Evolutionary conservation across 2,888 invertebrate species (phyloP), one percentile per base, ranked within the genome.

Genomic region (Marasmarcha lunaedactyla): DNA sequence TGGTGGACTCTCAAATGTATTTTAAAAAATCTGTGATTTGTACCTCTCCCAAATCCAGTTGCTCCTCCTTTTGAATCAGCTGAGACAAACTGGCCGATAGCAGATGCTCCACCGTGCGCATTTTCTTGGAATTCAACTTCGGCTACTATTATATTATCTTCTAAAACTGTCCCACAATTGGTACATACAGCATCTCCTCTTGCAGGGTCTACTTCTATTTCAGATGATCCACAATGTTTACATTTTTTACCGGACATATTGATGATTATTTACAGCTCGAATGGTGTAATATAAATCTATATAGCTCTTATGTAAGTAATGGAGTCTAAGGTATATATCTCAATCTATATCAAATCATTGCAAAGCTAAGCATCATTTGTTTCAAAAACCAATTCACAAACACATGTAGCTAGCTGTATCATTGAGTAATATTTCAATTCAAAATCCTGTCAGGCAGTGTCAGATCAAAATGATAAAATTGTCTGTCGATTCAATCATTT

Each of bases 91-190:
- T 96, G 96, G 15, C 98, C 98, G 47, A 97, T 89, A 11, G 95
- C 94, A 43, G 91, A 90, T 37, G 90, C 88, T 7, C 92, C 93
- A 15, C 98, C 98, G 61, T 91, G 91, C 6, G 93, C 89, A 62
- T 92, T 91, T 68, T 99, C 98, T 70, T 95, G 94, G 63, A 98
- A 99, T 69, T 97, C 95, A 33, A 98, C 91, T 70, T 98, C 98
- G 1, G 95, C 93, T 14, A 99, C 97, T 60, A 99, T 98, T 40
- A 96, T 91, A 57, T 94, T 95, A 61, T 98, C 97, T 67, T 98
- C 98, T 11, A 99, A 79, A 1, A 99, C 98, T 5, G 94, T 91
- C 15, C 98, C 99, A 78, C 99, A 99, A 61, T 90, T 91, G 15
- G 94, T 97, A 70, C 99, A 99, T 1, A 98, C 96, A 7, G 93